A percentile compares a stretch with the other conserved stretches of the same genome.
phyloP scores from a whole-genome alignment of 35 echinoderm and acorn worm genomes.

The Apostichopus californicus region DNA sequence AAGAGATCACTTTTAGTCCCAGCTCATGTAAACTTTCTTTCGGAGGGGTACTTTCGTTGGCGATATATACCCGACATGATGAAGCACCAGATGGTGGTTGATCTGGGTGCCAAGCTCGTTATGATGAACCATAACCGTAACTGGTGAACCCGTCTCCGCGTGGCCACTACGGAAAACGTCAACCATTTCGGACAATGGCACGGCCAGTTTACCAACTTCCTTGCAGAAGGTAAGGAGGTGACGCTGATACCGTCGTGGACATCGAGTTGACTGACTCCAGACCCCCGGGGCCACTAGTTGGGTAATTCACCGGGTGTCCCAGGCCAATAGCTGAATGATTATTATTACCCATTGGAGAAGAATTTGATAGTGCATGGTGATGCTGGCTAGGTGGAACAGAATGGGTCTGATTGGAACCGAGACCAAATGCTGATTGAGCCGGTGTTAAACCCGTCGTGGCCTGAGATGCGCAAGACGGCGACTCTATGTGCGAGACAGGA shows the following conservation, averaged over 20 bases:
- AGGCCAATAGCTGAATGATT: not conserved
- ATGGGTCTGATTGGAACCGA: constrained; percentile 39
- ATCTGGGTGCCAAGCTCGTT: too few species aligned
- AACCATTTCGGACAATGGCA: not conserved
- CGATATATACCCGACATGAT: too few species aligned
- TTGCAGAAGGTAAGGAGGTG: constrained; percentile 41
- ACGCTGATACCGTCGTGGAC: constrained; percentile 29
- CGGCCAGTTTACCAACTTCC: constrained; percentile 3
- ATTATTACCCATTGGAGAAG: constrained; percentile 6
- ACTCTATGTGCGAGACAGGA: constrained; percentile 51
- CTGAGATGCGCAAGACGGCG: constrained; percentile 50
- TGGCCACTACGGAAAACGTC: not conserved
- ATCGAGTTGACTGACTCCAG: constrained; percentile 45
- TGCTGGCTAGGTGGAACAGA: constrained; percentile 8
- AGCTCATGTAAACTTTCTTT: too few species aligned
- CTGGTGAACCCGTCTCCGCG: not conserved
- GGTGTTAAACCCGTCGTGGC: constrained; percentile 51
- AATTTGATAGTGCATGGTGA: constrained; percentile 33
- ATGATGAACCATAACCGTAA: too few species aligned
- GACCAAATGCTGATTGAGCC: constrained; percentile 25
- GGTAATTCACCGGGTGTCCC: constrained; percentile 25
- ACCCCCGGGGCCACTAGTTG: constrained; percentile 1
- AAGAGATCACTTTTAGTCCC: too few species aligned
- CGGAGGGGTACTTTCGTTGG: too few species aligned
- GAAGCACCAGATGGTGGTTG: not conserved